Conservation (phyloP, 2,113 vertebrate species). For the Chauna torquata region DNA sequence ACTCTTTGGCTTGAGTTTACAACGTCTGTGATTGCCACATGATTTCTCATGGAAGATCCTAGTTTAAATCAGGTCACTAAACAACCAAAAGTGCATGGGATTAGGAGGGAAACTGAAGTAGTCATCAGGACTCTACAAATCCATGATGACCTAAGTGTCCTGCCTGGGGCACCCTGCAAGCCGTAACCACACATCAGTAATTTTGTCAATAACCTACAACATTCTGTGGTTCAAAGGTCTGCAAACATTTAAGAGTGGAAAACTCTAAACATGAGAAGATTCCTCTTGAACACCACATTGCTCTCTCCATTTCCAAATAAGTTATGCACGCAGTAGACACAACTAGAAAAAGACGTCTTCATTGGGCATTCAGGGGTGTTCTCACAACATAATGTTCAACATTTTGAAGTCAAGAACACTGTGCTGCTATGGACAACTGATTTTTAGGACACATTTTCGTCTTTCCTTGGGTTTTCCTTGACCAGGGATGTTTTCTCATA, state of each 20-base stretch:
- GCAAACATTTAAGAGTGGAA: not conserved
- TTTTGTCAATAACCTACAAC: not conserved
- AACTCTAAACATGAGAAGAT: not conserved
- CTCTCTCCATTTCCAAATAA: not conserved
- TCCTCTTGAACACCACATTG: not conserved
- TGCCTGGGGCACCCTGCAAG: not conserved
- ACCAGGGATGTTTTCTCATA: not conserved
- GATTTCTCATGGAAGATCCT: conserved; percentile 25
- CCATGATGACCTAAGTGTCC: not conserved
- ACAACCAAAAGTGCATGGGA: not conserved
- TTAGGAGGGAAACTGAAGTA: not conserved
- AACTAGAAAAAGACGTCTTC: not conserved
- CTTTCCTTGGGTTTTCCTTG: not conserved
- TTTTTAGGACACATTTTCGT: not conserved
- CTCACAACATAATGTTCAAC: not conserved
- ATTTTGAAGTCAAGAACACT: not conserved
- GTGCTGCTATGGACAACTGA: not conserved
- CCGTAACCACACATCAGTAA: not conserved
- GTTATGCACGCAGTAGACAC: not conserved
- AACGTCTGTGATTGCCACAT: not conserved
- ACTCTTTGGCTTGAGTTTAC: conserved; percentile 40
- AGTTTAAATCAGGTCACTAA: conserved; percentile 37
- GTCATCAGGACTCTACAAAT: not conserved
- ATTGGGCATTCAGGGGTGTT: not conserved
- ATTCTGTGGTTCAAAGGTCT: not conserved